Evolutionary conservation across 2,113 vertebrate species (phyloP).

Genomic region (Phalacrocorax brasilianus): DNA sequence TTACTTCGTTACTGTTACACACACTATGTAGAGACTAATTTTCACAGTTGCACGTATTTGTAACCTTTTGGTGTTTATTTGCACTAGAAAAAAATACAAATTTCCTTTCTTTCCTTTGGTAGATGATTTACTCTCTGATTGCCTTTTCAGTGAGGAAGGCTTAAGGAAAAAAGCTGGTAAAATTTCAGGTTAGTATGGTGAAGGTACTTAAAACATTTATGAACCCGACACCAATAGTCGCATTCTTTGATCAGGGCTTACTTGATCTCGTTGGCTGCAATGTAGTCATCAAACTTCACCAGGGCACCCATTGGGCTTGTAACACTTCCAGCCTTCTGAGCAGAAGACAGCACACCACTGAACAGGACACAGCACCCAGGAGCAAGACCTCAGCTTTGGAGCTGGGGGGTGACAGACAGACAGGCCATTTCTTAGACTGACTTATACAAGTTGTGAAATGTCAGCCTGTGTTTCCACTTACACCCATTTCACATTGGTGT

Average conservation of each 20-base stretch:
- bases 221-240: not conserved
- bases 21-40: not conserved
- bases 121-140: not conserved
- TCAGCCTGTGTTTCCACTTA: not conserved
- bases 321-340: not conserved
- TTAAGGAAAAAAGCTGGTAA: not conserved
- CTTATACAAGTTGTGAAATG: not conserved
- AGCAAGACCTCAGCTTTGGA: not conserved
- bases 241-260: not conserved
- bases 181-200: not conserved
- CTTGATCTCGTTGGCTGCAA: not conserved
- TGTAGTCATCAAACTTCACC: not conserved
- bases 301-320: not conserved
- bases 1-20: not conserved
- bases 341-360: not conserved
- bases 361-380: not conserved
- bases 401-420: not conserved
- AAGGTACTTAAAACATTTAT: not conserved
- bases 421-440: not conserved
- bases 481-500: rapidly evolving
- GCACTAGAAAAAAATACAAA: not conserved
- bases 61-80: not conserved
- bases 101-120: not conserved
- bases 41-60: not conserved
- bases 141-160: not conserved